Percentiles rank a stretch among this genome's conserved stretches.
Conservation (phyloP, 2,113 vertebrate species). For the Larimichthys crocea region DNA sequence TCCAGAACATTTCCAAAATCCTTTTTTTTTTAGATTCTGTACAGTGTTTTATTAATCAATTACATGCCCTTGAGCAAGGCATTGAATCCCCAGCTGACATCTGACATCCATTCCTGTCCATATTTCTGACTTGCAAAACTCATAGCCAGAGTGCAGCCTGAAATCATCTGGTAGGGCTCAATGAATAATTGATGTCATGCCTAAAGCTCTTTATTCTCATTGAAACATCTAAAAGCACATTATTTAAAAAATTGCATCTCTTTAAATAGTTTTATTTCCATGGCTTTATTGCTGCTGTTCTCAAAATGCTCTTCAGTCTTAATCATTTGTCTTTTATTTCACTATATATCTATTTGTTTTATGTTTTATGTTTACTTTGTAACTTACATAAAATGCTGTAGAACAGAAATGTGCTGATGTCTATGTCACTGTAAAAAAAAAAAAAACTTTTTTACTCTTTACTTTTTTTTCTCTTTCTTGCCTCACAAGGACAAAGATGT, state of each 20-base stretch:
- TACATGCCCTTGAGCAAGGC: too few relatives aligned
- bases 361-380: too few relatives aligned
- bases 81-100: too few relatives aligned
- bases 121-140: neutral
- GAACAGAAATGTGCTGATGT: neutral
- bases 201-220: too few relatives aligned
- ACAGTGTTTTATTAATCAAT: neutral
- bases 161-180: neutral
- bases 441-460: neutral
- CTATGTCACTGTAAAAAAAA: neutral
- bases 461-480: neutral
- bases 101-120: too few relatives aligned
- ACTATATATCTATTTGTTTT: neutral
- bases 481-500: neutral
- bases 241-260: too few relatives aligned
- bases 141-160: neutral
- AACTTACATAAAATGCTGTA: too few relatives aligned
- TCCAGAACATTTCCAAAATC: neutral
- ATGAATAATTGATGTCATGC: neutral
- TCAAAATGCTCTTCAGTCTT: neutral
- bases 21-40: neutral
- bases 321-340: neutral
- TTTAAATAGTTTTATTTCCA: too few relatives aligned
- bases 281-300: neutral
- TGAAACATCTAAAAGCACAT: too few relatives aligned